phyloP scores from a whole-genome alignment of 2,888 invertebrate species.

The Trichopria drosophilae region DNA sequence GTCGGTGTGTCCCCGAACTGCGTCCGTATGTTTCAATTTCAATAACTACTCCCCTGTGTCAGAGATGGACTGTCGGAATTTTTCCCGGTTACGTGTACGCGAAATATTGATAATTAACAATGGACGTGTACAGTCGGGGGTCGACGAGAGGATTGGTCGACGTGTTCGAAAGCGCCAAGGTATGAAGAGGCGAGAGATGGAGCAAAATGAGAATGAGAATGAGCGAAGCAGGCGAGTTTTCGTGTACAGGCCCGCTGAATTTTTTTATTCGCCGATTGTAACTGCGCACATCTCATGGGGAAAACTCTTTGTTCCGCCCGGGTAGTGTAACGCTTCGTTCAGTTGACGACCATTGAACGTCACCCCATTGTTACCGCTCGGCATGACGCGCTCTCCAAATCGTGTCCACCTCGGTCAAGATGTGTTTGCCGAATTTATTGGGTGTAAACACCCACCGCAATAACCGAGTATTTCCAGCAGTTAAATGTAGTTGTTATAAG shows the following conservation, averaged over 20 bases:
- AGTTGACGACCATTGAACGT: no score
- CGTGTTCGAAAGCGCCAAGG: conserved; percentile 39
- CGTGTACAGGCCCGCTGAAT: conserved; percentile 48
- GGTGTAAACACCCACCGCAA: no score
- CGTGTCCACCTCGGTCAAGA: no score
- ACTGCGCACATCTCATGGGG: conserved; percentile 44
- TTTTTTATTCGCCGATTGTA: conserved; percentile 53
- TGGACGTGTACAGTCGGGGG: conserved; percentile 48
- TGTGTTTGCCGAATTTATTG: no score
- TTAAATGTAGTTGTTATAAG: no score
- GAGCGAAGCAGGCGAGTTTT: conserved; percentile 43
- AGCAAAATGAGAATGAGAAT: conserved; percentile 39
- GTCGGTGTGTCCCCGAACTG: conserved; percentile 45
- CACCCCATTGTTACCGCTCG: no score
- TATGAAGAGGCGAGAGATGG: conserved; percentile 35
- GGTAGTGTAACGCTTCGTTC: conserved; percentile 38
- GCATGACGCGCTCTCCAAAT: no score
- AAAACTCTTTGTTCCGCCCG: conserved; percentile 49
- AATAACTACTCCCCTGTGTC: conserved; percentile 59
- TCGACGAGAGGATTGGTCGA: conserved; percentile 32
- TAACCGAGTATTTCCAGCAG: no score
- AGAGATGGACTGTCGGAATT: conserved; percentile 38
- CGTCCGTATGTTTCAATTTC: conserved; percentile 58
- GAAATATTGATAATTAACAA: conserved; percentile 59
- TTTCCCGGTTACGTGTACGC: conserved; percentile 47